These are phyloP conservation scores for Drosophila neutralis DNA, from an alignment of 2,888 invertebrate genomes.

Conservation along the genomic window DNA sequence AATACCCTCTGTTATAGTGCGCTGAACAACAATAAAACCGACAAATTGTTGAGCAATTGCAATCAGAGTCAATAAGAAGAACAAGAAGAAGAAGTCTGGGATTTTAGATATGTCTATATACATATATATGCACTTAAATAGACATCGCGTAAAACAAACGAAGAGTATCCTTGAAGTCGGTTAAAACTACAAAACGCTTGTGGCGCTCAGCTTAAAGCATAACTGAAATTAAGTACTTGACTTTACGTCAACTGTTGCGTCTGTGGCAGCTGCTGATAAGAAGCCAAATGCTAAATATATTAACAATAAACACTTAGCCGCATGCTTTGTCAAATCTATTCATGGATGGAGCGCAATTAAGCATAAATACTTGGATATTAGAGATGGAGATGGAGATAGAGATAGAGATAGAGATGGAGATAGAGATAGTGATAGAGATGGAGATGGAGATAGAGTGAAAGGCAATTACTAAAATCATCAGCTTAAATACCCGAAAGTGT, in stretches of 20 bases:
- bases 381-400: too few species aligned
- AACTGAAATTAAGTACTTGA: slow-evolving; percentile 13
- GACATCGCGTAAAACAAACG: not conserved
- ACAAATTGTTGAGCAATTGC: not conserved
- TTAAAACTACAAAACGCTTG: not conserved
- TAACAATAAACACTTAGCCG: not conserved
- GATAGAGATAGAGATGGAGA: too few species aligned
- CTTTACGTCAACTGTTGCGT: slow-evolving; percentile 10
- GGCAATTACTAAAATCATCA: not conserved
- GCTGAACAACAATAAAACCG: not conserved
- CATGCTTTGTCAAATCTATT: not conserved
- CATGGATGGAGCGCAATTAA: not conserved
- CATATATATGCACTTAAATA: not conserved
- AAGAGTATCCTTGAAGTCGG: slow-evolving; percentile 10
- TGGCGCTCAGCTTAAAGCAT: not conserved
- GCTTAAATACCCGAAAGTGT: not conserved
- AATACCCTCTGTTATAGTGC: slow-evolving; percentile 2
- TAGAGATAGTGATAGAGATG: too few species aligned
- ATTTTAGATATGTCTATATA: not conserved
- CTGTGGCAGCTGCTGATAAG: slow-evolving; percentile 16
- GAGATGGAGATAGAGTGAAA: too few species aligned
- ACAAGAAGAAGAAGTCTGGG: not conserved
- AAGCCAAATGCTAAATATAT: slow-evolving; percentile 9
- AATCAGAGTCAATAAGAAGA: not conserved
- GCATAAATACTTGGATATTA: not conserved